phyloP scores from a whole-genome alignment of 2,113 vertebrate species.

The Uria aalge region DNA sequence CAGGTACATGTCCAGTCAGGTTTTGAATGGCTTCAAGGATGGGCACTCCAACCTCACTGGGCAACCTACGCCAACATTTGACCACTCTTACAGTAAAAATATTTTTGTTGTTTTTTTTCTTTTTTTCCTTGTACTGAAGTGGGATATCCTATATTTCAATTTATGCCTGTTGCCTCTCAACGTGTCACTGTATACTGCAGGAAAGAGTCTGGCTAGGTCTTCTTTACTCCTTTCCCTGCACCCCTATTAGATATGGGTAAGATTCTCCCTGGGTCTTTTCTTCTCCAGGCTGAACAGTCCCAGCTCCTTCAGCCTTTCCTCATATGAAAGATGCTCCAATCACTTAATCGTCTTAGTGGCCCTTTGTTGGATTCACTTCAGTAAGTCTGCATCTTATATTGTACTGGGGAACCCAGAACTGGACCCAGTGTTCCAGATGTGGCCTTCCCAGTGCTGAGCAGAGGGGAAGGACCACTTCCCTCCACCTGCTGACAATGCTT shows the following conservation, averaged over 20 bases:
- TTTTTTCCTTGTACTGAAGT: not conserved
- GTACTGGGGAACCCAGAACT: not conserved
- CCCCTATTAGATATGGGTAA: accelerated
- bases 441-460: not conserved
- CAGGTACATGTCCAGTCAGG: not conserved
- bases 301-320: not conserved
- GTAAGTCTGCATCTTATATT: not conserved
- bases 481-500: not conserved
- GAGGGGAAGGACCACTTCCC: not conserved
- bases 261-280: not conserved
- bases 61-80: not conserved
- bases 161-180: not conserved
- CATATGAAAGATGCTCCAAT: not conserved
- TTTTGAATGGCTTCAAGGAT: not conserved
- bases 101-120: accelerated
- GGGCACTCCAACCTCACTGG: not conserved
- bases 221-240: not conserved
- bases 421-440: not conserved
- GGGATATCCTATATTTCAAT: not conserved
- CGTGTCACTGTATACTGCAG: not conserved
- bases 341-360: not conserved
- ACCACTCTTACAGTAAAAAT: not conserved
- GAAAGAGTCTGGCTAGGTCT: not conserved
- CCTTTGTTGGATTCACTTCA: not conserved
- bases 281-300: not conserved